These are phyloP conservation scores for Fopius arisanus DNA, from an alignment of 1,140 invertebrate genomes.

Conservation along the genomic window DNA sequence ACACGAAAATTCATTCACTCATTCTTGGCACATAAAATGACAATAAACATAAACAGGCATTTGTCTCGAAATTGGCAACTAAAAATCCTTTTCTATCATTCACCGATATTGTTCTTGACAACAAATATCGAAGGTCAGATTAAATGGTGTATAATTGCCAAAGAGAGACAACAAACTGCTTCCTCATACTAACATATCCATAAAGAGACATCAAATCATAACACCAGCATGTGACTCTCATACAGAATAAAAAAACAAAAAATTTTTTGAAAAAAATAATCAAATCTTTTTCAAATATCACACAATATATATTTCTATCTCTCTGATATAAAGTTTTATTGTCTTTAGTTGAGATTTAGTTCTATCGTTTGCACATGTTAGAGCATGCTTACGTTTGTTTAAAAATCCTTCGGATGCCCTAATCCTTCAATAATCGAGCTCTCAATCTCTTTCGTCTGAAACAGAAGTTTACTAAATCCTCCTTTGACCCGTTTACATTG, in stretches of 20 bases:
- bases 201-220: slow-evolving; percentile 21
- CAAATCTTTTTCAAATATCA: slow-evolving; percentile 44
- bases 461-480: slow-evolving; percentile 10
- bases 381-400: slow-evolving; percentile 65
- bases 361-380: slow-evolving; percentile 67
- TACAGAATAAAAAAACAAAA: slow-evolving; percentile 35
- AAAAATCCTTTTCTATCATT: slow-evolving; percentile 22
- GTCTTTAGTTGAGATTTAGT: slow-evolving; percentile 66
- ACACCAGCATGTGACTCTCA: slow-evolving; percentile 55
- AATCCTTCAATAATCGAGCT: slow-evolving; percentile 25
- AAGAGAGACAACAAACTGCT: slow-evolving; percentile 4
- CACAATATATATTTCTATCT: slow-evolving; percentile 7
- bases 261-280: slow-evolving; percentile 23
- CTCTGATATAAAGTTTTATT: slow-evolving; percentile 64
- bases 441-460: not conserved
- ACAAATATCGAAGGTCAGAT: not conserved
- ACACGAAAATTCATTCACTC: slow-evolving; percentile 45
- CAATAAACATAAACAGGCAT: slow-evolving; percentile 46
- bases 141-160: not conserved
- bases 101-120: not conserved
- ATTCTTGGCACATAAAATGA: slow-evolving; percentile 57
- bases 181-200: not conserved
- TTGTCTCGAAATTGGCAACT: slow-evolving; percentile 31
- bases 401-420: slow-evolving; percentile 52
- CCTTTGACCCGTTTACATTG: slow-evolving; percentile 5